Percentiles rank a stretch among this genome's conserved stretches.
Evolutionary conservation across 2,888 invertebrate species (phyloP).

Genomic region (Anoncus sp.): DNA sequence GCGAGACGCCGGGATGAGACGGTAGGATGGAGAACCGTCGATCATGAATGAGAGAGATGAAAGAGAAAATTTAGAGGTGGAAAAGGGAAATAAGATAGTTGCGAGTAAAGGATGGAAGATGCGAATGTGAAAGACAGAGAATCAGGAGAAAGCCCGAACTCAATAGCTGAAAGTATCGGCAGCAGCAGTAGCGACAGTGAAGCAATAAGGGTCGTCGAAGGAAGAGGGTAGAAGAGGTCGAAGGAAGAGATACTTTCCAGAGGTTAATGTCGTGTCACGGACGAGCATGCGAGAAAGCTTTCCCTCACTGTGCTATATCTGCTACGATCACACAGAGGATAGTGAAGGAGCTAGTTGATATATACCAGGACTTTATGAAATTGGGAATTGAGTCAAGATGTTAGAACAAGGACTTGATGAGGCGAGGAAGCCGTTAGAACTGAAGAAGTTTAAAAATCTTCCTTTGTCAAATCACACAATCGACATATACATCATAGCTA

Average conservation of each 20-base stretch:
- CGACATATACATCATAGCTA: neutral
- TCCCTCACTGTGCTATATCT: neutral
- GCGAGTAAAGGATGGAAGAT: constrained; percentile 8
- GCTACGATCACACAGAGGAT: constrained; percentile 2
- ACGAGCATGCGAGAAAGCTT: constrained; percentile 24
- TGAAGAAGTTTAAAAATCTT: neutral
- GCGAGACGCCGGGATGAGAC: constrained; percentile 1
- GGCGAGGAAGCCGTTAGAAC: neutral
- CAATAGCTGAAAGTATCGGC: neutral
- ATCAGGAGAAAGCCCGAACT: neutral
- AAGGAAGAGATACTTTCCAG: constrained; percentile 10
- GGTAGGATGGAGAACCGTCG: constrained; percentile 2
- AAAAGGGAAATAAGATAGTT: constrained; percentile 27
- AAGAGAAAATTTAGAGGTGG: constrained; percentile 42
- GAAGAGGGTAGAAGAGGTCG: no score
- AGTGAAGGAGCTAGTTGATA: constrained; percentile 10
- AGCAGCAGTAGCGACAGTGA: neutral
- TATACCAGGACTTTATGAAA: constrained; percentile 19
- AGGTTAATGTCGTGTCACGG: constrained; percentile 30
- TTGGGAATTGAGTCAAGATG: constrained; percentile 29
- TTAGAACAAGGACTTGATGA: neutral
- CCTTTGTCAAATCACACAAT: neutral
- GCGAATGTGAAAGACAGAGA: neutral
- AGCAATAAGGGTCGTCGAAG: neutral
- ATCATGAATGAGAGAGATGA: constrained; percentile 22